phyloP scores from a whole-genome alignment of 2,888 invertebrate genomes.

The Sturmia bella region DNA sequence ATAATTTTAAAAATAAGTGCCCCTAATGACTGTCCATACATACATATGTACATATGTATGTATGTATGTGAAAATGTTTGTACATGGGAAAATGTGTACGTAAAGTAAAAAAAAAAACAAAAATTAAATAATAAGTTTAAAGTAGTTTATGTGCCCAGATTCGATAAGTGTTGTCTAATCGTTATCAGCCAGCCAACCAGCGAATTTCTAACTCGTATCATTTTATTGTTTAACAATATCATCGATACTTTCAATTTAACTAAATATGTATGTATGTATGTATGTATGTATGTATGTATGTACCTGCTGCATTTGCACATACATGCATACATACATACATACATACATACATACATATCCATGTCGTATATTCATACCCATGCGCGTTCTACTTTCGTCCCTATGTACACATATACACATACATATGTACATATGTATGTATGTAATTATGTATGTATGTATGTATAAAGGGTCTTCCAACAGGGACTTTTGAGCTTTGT shows the following conservation, averaged over 20 bases:
- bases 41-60: neutral
- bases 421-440: too few species aligned
- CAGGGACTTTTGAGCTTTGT: too few species aligned
- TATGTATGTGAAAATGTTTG: constrained; percentile 1
- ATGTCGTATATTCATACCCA: too few species aligned
- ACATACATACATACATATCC: neutral
- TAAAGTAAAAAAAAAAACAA: neutral
- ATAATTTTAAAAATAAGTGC: too few species aligned
- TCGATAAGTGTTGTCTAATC: constrained; percentile 56
- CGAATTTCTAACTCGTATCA: constrained; percentile 40
- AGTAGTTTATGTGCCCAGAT: constrained; percentile 46
- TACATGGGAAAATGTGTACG: constrained; percentile 28
- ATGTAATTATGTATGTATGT: too few species aligned
- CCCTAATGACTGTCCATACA: too few species aligned
- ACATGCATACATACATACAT: neutral
- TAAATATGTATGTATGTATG: neutral
- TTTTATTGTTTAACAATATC: constrained; percentile 30
- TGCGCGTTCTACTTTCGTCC: too few species aligned
- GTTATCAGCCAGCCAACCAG: constrained; percentile 34
- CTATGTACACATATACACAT: too few species aligned
- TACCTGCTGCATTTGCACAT: constrained; percentile 11
- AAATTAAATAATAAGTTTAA: constrained; percentile 2
- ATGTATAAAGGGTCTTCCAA: too few species aligned
- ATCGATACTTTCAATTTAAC: constrained; percentile 19
- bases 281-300: neutral